Base-by-base conservation (phyloP, 1,140 invertebrate species). In the Sipha flava region DNA sequence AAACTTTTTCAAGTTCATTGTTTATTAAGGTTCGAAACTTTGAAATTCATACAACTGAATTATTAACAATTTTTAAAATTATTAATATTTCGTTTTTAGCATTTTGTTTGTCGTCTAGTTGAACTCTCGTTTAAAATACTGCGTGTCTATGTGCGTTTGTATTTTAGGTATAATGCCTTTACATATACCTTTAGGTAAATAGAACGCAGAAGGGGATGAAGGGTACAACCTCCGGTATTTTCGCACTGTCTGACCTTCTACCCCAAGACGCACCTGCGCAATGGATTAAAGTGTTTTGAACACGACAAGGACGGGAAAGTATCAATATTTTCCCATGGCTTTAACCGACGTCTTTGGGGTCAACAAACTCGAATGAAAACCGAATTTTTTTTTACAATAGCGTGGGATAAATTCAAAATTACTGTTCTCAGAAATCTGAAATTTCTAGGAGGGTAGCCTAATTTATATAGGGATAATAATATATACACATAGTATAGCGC, bases 281-380 rank as follows among this genome's bases (percentile, higher is more conserved):
- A 40, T 57, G 21, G 72, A 75, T 34, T 34, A 23, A 23, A 57
- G 49, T 31, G 49, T 47, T 52, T 34, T 7, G 14, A 37, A 54
- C 34, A 26, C 72, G 49, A 57, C 45, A 57, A 52, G 72, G 72
- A 57, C 47, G 72, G 72, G 49, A 34, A 16, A 34, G 57, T 75
- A 57, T 75, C 72, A 75, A 75, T 75, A 75, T 75, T 75, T 75
- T 75, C 72, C 49, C 72, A 75, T 75, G 72, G 49, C 10, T 73
- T 73, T 73, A 73, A 52, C 49, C 72, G 29, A 57, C 70, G 70
- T 73, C 47, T 73, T 73, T 5, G 47, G 23, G 72, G 72, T 75
- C 72, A 75, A 54, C 52, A 21, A 75, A 75, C 72, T 26, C 72
- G 18, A 21, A 73, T 34, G 45, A 72, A 45, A 45, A 43, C 45